Percentiles rank a stretch among this genome's conserved stretches.
Conservation (phyloP, 2,888 invertebrate genomes). For the Gibbula magus region DNA sequence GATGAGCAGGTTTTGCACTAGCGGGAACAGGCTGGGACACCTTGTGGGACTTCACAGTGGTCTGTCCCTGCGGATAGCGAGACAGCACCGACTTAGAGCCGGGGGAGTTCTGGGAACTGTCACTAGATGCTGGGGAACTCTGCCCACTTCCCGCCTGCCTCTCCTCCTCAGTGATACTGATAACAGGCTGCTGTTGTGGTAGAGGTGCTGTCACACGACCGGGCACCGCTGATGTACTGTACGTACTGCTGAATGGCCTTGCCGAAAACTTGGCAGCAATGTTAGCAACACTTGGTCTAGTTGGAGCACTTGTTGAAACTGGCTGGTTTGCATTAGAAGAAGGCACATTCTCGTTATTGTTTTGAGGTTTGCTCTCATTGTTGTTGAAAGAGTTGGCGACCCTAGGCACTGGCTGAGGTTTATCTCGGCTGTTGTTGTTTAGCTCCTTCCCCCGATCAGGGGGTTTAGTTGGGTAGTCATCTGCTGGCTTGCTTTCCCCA, state of each 20-base stretch:
- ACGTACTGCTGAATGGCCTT: constrained; percentile 67
- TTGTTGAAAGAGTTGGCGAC: neutral
- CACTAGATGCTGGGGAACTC: constrained; percentile 70
- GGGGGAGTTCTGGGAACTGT: constrained; percentile 46
- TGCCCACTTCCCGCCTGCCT: constrained; percentile 70
- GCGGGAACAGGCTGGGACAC: neutral
- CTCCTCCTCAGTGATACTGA: constrained; percentile 63
- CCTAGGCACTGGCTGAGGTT: neutral
- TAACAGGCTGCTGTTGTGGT: constrained; percentile 43
- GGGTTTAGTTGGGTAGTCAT: neutral
- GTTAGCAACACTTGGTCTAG: neutral
- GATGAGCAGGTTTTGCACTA: neutral
- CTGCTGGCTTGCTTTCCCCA: constrained; percentile 21
- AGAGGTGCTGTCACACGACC: constrained; percentile 28
- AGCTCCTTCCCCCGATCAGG: constrained; percentile 20
- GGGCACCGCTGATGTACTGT: constrained; percentile 55
- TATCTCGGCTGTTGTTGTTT: constrained; percentile 26
- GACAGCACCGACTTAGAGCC: neutral
- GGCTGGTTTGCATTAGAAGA: neutral
- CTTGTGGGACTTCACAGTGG: neutral
- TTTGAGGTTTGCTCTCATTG: neutral
- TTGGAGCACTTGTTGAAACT: neutral
- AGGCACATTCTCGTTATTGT: constrained; percentile 6
- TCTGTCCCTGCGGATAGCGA: neutral
- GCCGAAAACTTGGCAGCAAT: constrained; percentile 47